Evolutionary conservation across 2,888 invertebrate genomes (phyloP), one percentile per base, ranked within the genome.

Genomic region (Andrena dorsata): DNA sequence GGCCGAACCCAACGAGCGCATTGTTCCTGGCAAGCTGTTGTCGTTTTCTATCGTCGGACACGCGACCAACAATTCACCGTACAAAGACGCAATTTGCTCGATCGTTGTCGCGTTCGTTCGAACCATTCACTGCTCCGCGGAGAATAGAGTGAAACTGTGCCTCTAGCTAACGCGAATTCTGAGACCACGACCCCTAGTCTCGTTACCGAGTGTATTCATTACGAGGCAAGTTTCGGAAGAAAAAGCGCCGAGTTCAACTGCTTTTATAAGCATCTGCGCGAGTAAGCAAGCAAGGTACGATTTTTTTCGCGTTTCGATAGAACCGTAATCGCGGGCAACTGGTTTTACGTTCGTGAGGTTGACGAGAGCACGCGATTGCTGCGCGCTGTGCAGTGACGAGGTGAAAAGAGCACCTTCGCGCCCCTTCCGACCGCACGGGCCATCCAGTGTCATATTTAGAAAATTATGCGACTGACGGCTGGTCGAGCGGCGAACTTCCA

Each of bases 281-380:
- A 41, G 41, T 13, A 4, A 41, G 1, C 60, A 23, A 16, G 8
- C 28, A 51, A 70, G 83, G 66, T 80, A 70, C 35, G 58, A 51
- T 63, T 64, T 53, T 49, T 83, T 70, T 51, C 16, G 23, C 73
- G 51, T 70, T 63, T 71, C 66, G 76, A 82, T 82, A 69, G 82
- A 30, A 32, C 30, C 32, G 69, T 75, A 76, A 80, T 80, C 70
- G 74, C 64, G 53, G 16, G 70, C 41, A 68, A 76, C 70, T 41
- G 58, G 28, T 53, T 53, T 51, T 74, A 61, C 71, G 71, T 75
- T 85, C 13, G 75, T 76, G 79, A 73, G 83, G 3, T 41, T 13
- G 41, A 71, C 76, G 75, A 66, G 69, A 82, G 58, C 89, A 88
- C 88, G 88, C 86, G 76, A 88, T 80, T 74, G 63, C 66, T 72